Evolutionary conservation across 2,113 vertebrate genomes (phyloP).

Genomic region (Bufo bufo): DNA sequence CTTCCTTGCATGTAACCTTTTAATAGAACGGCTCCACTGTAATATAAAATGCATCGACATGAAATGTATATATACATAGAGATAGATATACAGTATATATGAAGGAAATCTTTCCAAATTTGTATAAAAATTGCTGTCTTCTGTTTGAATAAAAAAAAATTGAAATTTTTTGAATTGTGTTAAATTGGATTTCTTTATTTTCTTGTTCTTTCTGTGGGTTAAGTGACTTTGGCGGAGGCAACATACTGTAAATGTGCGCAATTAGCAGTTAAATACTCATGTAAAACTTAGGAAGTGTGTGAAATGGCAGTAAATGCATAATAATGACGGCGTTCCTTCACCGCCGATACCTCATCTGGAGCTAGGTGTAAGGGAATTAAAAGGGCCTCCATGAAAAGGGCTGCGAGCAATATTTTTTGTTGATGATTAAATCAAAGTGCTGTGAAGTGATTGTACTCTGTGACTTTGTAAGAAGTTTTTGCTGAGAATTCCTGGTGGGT

Average conservation of each 20-base stretch:
- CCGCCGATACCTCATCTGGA: slow-evolving; percentile 36
- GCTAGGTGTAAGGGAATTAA: slow-evolving; percentile 29
- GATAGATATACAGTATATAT: neutral
- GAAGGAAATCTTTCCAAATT: neutral
- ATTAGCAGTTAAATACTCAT: slow-evolving; percentile 37
- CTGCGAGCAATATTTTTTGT: slow-evolving; percentile 43
- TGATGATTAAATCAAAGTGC: slow-evolving; percentile 36
- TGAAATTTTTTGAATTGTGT: neutral
- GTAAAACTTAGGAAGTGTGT: slow-evolving; percentile 35
- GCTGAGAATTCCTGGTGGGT: neutral
- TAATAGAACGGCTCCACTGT: slow-evolving; percentile 45
- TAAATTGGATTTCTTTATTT: neutral
- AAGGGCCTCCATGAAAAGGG: slow-evolving; percentile 35
- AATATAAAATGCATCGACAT: slow-evolving; percentile 33
- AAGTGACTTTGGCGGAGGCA: slow-evolving; percentile 15
- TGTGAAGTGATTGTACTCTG: slow-evolving; percentile 17
- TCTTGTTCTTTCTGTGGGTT: neutral
- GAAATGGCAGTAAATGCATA: slow-evolving; percentile 49
- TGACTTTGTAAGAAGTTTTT: slow-evolving; percentile 35
- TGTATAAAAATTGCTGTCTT: neutral
- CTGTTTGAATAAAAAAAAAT: neutral
- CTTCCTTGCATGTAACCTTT: slow-evolving; percentile 55
- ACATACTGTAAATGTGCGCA: slow-evolving; percentile 37
- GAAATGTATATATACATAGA: neutral
- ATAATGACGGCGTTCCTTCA: slow-evolving; percentile 31